Evolutionary conservation across 2,888 invertebrate genomes (phyloP), one percentile per base, ranked within the genome.

Genomic region (Drosophila formosana): DNA sequence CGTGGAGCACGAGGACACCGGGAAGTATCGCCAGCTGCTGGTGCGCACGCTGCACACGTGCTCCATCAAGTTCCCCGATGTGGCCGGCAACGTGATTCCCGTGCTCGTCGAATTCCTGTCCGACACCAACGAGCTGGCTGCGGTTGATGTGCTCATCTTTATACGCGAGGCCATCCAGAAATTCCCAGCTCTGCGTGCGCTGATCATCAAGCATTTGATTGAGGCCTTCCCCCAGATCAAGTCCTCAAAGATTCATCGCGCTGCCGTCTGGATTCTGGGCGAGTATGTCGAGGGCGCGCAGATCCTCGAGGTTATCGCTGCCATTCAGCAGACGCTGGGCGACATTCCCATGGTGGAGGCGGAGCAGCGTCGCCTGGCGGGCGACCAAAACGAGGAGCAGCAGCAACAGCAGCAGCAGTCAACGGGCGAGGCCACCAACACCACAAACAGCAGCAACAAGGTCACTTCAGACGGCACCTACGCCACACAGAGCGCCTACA

Each of bases 381-480:
- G 96, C 4, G 96, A 96, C 51, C 93, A 94, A 78, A 91, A 94
- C 5, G 94, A 94, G 23, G 95, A 95, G 56, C 90, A 89, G 26
- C 75, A 81, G 30, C 71, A 82, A 56, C 77, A 80, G 57, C 75
- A 64, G n/a, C 74, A 70, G 5, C 49, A 49, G 11, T 71, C 60
- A 26, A 56, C 65, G 13, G 69, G 58, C 26, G 69, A 79, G 39
- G 30, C 23, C 34, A 58, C 45, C 13, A 50, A 26, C 3, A 56
- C 11, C 23, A 55, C 11, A 43, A 70, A 76, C 28, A 77, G 90
- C 37, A 91, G 77, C 68, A 92, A 90, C 53, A 92, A 92, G 67
- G 98, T 99, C 45, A 99, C 99, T 49, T 99, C 99, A 37, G 99
- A 99, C 93, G 99, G 99, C 23, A 99, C 99, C 0, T 99, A 99